phyloP scores from a whole-genome alignment of 2,888 invertebrate genomes.

The Neoascia interrupta region DNA sequence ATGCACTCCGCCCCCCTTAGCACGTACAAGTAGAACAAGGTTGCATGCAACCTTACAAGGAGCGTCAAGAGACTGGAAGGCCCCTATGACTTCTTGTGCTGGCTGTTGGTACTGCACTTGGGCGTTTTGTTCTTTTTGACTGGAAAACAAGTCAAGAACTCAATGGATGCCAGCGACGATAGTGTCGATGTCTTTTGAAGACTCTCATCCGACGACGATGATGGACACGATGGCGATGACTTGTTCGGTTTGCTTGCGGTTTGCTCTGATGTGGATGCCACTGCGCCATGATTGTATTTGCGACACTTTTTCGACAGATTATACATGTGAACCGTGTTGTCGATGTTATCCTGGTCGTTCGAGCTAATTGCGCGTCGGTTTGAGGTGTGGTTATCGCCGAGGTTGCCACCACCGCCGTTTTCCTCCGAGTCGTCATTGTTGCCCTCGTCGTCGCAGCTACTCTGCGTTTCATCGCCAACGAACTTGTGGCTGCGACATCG shows the following conservation, averaged over 20 bases:
- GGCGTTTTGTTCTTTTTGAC: constrained; percentile 76
- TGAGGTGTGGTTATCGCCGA: constrained; percentile 30
- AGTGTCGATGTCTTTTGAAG: constrained; percentile 75
- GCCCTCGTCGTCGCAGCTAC: constrained; percentile 72
- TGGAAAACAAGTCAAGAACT: constrained; percentile 78
- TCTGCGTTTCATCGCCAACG: constrained; percentile 75
- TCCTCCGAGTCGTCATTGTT: constrained; percentile 70
- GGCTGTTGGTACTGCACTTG: constrained; percentile 72
- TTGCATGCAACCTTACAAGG: constrained; percentile 58
- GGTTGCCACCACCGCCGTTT: constrained; percentile 23
- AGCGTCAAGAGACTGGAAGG: constrained; percentile 26
- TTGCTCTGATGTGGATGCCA: constrained; percentile 48
- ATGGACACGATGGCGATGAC: constrained; percentile 57
- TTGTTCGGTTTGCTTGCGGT: constrained; percentile 66
- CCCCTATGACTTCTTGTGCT: constrained; percentile 59
- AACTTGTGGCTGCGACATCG: constrained; percentile 74
- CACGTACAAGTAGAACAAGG: constrained; percentile 60
- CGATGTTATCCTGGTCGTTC: constrained; percentile 76
- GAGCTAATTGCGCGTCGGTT: constrained; percentile 63
- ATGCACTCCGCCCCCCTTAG: constrained; percentile 8
- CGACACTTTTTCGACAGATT: constrained; percentile 78
- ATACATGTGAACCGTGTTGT: constrained; percentile 77
- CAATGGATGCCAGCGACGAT: constrained; percentile 74
- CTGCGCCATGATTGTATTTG: constrained; percentile 75
- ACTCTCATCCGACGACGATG: constrained; percentile 76